Conservation (phyloP, 2,113 vertebrate species). For the Haliaeetus leucogaster region DNA sequence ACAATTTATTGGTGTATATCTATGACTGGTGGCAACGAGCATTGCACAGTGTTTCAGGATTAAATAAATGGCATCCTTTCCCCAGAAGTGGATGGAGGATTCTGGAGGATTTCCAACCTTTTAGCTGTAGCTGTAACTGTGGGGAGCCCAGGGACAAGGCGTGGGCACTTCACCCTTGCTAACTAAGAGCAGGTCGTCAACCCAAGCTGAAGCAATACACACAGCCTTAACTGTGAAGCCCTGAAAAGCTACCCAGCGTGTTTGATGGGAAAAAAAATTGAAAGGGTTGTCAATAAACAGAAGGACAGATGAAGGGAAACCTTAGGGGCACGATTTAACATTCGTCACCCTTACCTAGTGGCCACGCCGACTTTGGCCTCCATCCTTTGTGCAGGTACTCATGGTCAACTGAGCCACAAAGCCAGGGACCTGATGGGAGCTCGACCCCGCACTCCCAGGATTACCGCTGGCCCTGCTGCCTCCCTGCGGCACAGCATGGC, state of each 20-base stretch:
- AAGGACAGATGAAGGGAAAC: neutral
- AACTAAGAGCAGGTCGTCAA: neutral
- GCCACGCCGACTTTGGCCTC: neutral
- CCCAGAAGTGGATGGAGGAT: neutral
- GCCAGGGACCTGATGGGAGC: neutral
- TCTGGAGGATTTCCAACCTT: neutral
- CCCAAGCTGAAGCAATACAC: neutral
- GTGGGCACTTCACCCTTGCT: neutral
- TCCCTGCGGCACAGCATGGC: accelerated
- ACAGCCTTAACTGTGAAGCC: neutral
- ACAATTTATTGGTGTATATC: neutral
- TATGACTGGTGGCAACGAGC: neutral
- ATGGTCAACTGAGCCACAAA: neutral
- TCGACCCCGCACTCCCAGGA: accelerated
- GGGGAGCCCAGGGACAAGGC: neutral
- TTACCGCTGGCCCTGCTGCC: accelerated
- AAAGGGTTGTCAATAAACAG: neutral
- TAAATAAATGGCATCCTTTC: neutral
- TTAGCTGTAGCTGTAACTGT: neutral
- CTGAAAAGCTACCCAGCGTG: neutral
- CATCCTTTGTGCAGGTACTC: accelerated
- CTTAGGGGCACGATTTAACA: neutral
- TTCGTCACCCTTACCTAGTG: neutral
- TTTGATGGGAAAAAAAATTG: neutral
- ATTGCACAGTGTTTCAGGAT: neutral